Percentiles rank a stretch among this genome's conserved stretches.
Conservation (phyloP, 2,888 invertebrate genomes). For the Anticlea derivata region DNA sequence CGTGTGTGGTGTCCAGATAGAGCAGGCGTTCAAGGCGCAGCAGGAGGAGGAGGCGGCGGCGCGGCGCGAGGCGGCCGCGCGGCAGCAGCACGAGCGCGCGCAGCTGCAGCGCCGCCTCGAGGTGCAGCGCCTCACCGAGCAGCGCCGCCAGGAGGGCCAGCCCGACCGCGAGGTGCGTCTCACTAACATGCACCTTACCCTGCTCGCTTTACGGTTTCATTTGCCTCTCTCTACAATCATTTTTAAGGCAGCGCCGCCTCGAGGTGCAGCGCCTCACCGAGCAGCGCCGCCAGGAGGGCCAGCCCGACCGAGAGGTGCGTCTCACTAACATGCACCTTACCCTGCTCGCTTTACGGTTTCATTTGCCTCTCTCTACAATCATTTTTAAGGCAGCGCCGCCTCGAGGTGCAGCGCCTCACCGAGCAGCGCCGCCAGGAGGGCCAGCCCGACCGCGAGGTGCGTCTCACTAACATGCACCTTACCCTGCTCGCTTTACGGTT, state of each 20-base stretch:
- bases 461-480: no score
- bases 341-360: no score
- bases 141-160: conserved; percentile 87
- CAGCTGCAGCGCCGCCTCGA: conserved; percentile 94
- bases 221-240: no score
- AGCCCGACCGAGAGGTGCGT: conserved; percentile 52
- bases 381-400: conserved; percentile 90
- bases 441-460: conserved; percentile 51
- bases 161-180: conserved; percentile 53
- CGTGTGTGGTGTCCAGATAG: conserved; percentile 85
- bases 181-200: no score
- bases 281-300: conserved; percentile 88
- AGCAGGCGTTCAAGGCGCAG: conserved; percentile 93
- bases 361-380: no score
- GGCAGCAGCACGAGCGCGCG: conserved; percentile 91
- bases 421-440: conserved; percentile 90
- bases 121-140: conserved; percentile 94
- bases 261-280: conserved; percentile 96
- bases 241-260: conserved; percentile 90
- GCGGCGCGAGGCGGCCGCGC: conserved; percentile 89
- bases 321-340: no score
- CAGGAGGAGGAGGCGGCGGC: conserved; percentile 91
- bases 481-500: no score
- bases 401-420: conserved; percentile 95
- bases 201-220: no score